phyloP scores from a whole-genome alignment of 1,140 invertebrate species.

The Caenorhabditis tropicalis region DNA sequence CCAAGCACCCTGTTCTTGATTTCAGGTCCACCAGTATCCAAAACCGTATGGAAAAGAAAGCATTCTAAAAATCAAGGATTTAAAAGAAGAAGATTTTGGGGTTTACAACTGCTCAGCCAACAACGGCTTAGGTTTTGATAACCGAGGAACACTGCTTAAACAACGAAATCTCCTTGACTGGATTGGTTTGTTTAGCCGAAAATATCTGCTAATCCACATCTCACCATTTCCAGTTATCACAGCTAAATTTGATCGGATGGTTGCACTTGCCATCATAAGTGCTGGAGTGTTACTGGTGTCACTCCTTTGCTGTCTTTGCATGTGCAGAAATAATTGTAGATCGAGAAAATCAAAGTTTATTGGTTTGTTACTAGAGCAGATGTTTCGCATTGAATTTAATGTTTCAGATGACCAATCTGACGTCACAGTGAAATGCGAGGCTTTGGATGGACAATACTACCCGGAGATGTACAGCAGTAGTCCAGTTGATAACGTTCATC shows the following conservation, averaged over 20 bases:
- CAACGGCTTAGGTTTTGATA: slow-evolving; percentile 60
- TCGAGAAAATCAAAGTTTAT: slow-evolving; percentile 44
- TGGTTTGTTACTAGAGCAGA: neutral
- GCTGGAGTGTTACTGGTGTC: slow-evolving; percentile 47
- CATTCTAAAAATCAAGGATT: slow-evolving; percentile 54
- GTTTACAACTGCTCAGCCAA: slow-evolving; percentile 62
- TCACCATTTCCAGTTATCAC: slow-evolving; percentile 35
- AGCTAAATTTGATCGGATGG: slow-evolving; percentile 27
- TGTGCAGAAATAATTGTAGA: slow-evolving; percentile 10
- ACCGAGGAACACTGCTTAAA: slow-evolving; percentile 39
- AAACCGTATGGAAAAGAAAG: slow-evolving; percentile 60
- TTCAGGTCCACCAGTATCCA: slow-evolving; percentile 59
- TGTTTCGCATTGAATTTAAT: neutral
- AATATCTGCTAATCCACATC: neutral
- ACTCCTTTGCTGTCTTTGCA: slow-evolving; percentile 46
- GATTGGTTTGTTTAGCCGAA: neutral
- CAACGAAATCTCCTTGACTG: slow-evolving; percentile 49
- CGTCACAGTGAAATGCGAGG: slow-evolving; percentile 62
- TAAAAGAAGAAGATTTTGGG: slow-evolving; percentile 60
- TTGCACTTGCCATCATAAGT: slow-evolving; percentile 22
- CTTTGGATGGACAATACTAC: slow-evolving; percentile 61
- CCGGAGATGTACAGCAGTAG: slow-evolving; percentile 59
- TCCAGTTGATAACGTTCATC: slow-evolving; percentile 51
- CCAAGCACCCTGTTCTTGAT: slow-evolving; percentile 1
- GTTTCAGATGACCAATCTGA: slow-evolving; percentile 62